Conservation (phyloP, 1,140 invertebrate species). For the Drosophila ficusphila region DNA sequence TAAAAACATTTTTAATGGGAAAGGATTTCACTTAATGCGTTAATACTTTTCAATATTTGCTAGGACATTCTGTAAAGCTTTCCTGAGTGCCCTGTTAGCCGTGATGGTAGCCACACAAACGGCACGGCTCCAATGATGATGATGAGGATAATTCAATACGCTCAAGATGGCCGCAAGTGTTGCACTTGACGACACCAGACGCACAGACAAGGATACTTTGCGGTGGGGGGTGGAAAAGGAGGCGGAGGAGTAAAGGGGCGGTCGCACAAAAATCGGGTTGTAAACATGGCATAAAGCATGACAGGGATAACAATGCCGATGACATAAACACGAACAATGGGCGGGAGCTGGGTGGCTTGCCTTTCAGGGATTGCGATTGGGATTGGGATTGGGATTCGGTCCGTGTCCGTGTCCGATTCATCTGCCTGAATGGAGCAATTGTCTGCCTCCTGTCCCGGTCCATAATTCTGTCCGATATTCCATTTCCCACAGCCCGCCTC, state of each 20-base stretch:
- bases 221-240: background rate
- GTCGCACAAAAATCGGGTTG: conserved; percentile 54
- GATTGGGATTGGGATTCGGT: no score
- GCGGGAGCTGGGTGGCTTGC: conserved; percentile 6
- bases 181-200: conserved; percentile 51
- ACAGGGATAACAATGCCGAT: conserved; percentile 64
- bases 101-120: conserved; percentile 21
- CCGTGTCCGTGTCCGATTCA: conserved; percentile 28
- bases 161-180: conserved; percentile 62
- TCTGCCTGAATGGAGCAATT: conserved; percentile 52
- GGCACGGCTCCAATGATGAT: conserved; percentile 23
- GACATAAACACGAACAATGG: conserved; percentile 56
- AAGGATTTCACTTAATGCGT: no score
- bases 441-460: conserved; percentile 32
- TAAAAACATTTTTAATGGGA: no score
- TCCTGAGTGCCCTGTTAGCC: background rate
- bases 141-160: conserved; percentile 58
- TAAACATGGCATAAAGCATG: conserved; percentile 67
- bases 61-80: no score
- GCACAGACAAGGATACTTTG: conserved; percentile 3
- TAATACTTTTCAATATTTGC: no score
- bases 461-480: conserved; percentile 6
- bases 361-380: conserved; percentile 38
- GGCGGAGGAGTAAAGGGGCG: background rate
- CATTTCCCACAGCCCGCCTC: conserved; percentile 4